Conservation (phyloP, 2,888 invertebrate genomes). For the Lissocephala sabroskyi region DNA sequence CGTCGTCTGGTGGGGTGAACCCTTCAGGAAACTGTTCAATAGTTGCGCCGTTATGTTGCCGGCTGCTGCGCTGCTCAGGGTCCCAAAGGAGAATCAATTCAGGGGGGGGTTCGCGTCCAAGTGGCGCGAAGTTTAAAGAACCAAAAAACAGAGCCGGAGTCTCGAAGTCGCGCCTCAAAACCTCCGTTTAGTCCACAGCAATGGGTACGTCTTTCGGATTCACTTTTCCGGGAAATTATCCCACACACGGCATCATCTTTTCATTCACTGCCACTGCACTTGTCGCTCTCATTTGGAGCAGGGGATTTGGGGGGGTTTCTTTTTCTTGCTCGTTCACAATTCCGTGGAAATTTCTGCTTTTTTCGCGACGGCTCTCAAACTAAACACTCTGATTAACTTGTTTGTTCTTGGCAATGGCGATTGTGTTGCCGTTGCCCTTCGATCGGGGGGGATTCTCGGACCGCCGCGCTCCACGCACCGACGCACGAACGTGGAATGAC, state of each 20-base stretch:
- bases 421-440: constrained; percentile 32
- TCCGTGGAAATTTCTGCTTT: constrained; percentile 3
- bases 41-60: constrained; percentile 71
- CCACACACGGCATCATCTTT: too few relatives aligned
- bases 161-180: too few relatives aligned
- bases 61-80: constrained; percentile 39
- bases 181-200: constrained; percentile 33
- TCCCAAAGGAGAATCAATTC: constrained; percentile 7
- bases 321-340: too few relatives aligned
- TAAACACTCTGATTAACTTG: constrained; percentile 54
- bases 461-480: constrained; percentile 60
- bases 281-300: too few relatives aligned
- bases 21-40: constrained; percentile 69
- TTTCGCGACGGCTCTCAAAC: constrained; percentile 21
- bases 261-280: constrained; percentile 28
- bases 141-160: too few relatives aligned
- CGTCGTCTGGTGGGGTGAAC: constrained; percentile 71
- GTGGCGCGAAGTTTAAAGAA: constrained; percentile 27
- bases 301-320: too few relatives aligned
- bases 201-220: too few relatives aligned
- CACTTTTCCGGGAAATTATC: too few relatives aligned
- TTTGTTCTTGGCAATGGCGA: constrained; percentile 22
- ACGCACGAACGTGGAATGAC: constrained; percentile 56
- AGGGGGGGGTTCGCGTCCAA: constrained; percentile 20
- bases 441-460: constrained; percentile 44